Evolutionary conservation across 2,113 vertebrate genomes (phyloP), one percentile per base, ranked within the genome.

Genomic region (Hepsetus odoe): DNA sequence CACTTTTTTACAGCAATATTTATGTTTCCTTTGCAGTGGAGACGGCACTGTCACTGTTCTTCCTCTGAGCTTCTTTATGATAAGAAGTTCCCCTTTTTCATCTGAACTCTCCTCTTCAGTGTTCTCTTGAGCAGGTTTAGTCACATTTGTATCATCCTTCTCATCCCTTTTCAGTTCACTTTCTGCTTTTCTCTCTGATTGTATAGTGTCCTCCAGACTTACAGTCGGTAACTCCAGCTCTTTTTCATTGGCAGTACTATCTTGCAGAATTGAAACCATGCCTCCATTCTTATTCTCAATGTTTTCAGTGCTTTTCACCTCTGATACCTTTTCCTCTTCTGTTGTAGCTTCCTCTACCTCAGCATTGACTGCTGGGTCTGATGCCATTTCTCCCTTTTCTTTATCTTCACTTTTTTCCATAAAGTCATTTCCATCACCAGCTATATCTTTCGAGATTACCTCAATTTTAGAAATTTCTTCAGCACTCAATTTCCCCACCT

Each of bases 21-120:
- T 69, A 13, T 24, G 20, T 56, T 9, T 76, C 58, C 64, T 66
- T 28, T 9, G 32, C 5, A 40, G 46, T 35, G 59, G 33, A 68
- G 22, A 28, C 24, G 53, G 65, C 6, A 59, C 56, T 49, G 24
- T 42, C 67, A 66, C 16, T 13, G 28, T 55, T 66, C 81, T 72
- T 20, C n/a, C 2, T 20, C 72, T 65, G 26, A 72, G 72, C 24
- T 62, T 30, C 14, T 28, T 77, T 26, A 14, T 70, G 28, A 70
- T 59, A 38, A 38, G 10, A 22, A 26, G 22, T 61, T 42, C 66
- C 14, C 18, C 53, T 69, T 32, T 38, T 59, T 69, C 26, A 22
- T 46, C 26, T 6, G 35, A 69, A 14, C 7, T 28, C 49, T 68
- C 35, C 46, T 62, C 28, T 33, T 70, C 51, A 24, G 14, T 28